Evolutionary conservation across 2,797 vertebrate genomes (phyloP), one percentile per base, ranked within the genome.

Genomic region (Parambassis ranga): DNA sequence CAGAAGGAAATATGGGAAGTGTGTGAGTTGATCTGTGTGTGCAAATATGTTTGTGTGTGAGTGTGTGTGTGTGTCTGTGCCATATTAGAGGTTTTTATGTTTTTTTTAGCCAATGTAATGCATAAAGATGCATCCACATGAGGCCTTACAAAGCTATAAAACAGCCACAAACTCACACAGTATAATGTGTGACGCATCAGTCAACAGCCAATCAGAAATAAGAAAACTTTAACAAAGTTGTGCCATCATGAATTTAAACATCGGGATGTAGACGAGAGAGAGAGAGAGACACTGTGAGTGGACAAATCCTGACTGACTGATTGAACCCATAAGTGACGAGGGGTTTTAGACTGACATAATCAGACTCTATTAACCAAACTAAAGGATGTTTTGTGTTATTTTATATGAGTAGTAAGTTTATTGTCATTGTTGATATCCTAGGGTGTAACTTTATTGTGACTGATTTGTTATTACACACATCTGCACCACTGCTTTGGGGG

Each of bases 351-450:
- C 62, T 72, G 82, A 85, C 76, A 65, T 86, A 71, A 88, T 88
- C 84, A 75, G 59, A 89, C 76, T 83, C 78, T 89, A 91, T 91
- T 91, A 91, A 91, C 89, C 89, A 88, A 90, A 91, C 88, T 91
- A 91, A 89, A 90, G 83, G 67, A 82, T 69, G 77, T 77, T 65
- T 73, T 82, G 77, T 86, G 67, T 84, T 89, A 78, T 89, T 90
- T 89, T 88, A 83, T 90, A 86, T 82, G 61, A 82, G 75, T 88
- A 89, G 88, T 77, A 82, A 69, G 49, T 65, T 82, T 89, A 71
- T 80, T 87, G 79, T 80, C 35, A 20, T 77, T 82, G 79, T 81
- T 49, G 69, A 85, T 86, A 78, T 86, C 48, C 51, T 84, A 85
- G 80, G 71, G 73, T 86, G 79, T 87, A 79, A 86, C 78, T 68